phyloP scores from a whole-genome alignment of 2,888 invertebrate species.

The Cactoblastis cactorum region DNA sequence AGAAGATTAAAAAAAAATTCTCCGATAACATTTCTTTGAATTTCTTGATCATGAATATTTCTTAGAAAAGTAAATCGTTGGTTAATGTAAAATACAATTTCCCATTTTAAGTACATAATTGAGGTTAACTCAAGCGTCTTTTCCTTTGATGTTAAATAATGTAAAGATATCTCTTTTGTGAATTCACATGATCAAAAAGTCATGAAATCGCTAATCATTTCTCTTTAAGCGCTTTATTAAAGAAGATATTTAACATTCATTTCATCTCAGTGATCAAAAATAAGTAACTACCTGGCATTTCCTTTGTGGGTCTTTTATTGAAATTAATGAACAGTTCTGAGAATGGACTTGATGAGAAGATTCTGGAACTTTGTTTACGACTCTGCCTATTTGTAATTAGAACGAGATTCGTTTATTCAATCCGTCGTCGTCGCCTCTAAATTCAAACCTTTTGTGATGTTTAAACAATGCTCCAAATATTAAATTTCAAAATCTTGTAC shows the following conservation, averaged over 20 bases:
- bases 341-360: conserved; percentile 29
- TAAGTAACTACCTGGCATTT: conserved; percentile 20
- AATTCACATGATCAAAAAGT: conserved; percentile 13
- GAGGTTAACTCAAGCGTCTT: neutral
- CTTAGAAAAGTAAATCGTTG: neutral
- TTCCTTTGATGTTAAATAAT: conserved; percentile 16
- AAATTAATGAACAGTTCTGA: conserved; percentile 34
- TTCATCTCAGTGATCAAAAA: conserved; percentile 25
- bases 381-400: conserved; percentile 29
- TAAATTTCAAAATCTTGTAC: neutral
- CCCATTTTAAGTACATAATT: neutral
- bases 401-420: conserved; percentile 13
- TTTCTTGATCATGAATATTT: neutral
- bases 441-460: neutral
- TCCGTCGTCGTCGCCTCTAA: neutral
- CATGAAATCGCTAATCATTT: conserved; percentile 14
- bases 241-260: conserved; percentile 23
- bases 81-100: neutral
- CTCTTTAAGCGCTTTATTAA: conserved; percentile 12
- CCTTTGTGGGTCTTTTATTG: conserved; percentile 29
- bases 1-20: no score
- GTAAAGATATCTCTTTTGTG: conserved; percentile 14
- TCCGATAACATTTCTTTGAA: neutral
- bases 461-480: neutral
- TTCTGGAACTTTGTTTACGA: conserved; percentile 30